Conservation (phyloP, 1,140 invertebrate species). For the Oncopeltus fasciatus region DNA sequence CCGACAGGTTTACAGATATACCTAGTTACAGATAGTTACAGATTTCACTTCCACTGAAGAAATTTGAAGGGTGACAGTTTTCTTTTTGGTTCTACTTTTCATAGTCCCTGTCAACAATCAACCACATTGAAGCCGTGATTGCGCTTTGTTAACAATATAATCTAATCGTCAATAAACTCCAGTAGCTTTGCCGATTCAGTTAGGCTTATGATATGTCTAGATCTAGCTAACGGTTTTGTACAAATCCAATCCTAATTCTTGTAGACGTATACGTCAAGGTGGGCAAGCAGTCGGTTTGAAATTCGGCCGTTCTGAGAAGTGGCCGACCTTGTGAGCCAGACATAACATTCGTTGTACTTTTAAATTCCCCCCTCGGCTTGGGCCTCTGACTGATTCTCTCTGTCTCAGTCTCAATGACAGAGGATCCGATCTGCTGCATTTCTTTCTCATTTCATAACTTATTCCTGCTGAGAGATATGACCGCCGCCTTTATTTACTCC, state of each 20-base stretch:
- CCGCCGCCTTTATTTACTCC: no score
- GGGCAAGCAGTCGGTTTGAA: background rate
- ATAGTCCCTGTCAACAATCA: no score
- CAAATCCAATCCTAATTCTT: background rate
- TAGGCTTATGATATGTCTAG: background rate
- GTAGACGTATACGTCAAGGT: background rate
- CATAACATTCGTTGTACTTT: constrained; percentile 3
- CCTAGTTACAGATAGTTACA: no score
- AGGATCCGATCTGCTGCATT: background rate
- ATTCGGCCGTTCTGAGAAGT: background rate
- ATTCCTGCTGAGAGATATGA: background rate
- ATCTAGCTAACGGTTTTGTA: background rate
- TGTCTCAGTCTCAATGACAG: background rate
- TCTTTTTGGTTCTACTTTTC: no score
- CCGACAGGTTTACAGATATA: no score
- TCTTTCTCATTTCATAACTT: background rate
- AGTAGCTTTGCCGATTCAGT: background rate
- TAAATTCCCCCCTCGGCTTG: background rate
- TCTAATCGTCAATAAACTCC: background rate
- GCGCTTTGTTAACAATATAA: background rate
- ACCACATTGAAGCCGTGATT: background rate
- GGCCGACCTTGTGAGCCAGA: background rate
- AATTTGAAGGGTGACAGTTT: no score
- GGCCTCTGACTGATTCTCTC: background rate
- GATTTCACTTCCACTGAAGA: no score